Evolutionary conservation across 2,888 invertebrate genomes (phyloP), one percentile per base, ranked within the genome.

Genomic region (Crematogaster levior): DNA sequence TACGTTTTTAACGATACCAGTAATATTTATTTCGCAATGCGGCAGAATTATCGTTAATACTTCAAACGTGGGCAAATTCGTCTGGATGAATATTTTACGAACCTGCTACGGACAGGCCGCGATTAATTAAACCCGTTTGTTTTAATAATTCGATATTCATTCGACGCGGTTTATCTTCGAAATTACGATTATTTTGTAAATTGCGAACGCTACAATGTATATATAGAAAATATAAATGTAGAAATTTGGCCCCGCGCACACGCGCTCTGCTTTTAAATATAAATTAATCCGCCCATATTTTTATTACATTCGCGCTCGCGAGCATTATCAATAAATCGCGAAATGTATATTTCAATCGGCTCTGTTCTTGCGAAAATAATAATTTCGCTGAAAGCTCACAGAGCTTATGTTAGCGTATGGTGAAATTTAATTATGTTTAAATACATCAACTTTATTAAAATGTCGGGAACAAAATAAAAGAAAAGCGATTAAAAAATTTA

Each of bases 121-220:
- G 77, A 79, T 79, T 79, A 79, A 79, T 79, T 79, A 79, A 79
- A 79, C 77, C 43, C 77, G 77, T 79, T 79, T 79, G 77, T 79
- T 79, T 79, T 79, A 79, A 70, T 79, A 79, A 79, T 79, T 79
- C 72, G 72, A 79, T 79, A 79, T 79, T 79, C 77, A 72, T 79
- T 72, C 43, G 56, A 43, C 56, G 77, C 77, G 66, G 77, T 79
- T 79, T 79, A 79, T 79, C 77, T 79, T 79, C 72, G 77, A 79
- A 77, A 79, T 79, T 79, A 79, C 77, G 77, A 79, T 79, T 79
- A 79, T 79, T 79, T 79, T 79, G 77, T 79, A 79, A 79, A 79
- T 79, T 79, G 73, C 56, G 34, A 72, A 24, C 72, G 73, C 73
- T 56, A 56, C 77, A 72, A 70, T 70, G 51, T 72, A 79, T 56